Conservation (phyloP, 2,113 vertebrate species). For the Petaurus breviceps region DNA sequence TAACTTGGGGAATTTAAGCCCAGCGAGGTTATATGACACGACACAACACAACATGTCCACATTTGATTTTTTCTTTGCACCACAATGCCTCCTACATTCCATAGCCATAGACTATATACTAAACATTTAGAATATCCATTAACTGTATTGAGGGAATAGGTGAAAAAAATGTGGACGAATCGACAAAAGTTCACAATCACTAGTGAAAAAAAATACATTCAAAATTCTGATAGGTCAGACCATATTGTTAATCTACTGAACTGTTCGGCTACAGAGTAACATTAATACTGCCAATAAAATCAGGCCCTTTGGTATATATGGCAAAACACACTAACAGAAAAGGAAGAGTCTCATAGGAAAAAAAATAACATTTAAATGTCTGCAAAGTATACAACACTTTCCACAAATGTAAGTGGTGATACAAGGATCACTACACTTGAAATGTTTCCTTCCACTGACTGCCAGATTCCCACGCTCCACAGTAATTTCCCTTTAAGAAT, state of each 20-base stretch:
- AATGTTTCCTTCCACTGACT: not conserved
- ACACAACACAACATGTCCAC: not conserved
- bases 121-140: not conserved
- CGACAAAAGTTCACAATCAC: not conserved
- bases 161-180: not conserved
- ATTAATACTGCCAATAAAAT: conserved; percentile 24
- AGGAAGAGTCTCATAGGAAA: conserved; percentile 5
- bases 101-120: not conserved
- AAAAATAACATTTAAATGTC: conserved; percentile 46
- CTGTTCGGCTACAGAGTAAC: conserved; percentile 26
- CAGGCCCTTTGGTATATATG: conserved; percentile 44
- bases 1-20: not conserved
- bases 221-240: not conserved
- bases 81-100: not conserved
- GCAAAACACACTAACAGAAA: conserved; percentile 19
- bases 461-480: not conserved
- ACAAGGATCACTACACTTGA: conserved; percentile 24
- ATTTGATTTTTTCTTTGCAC: not conserved
- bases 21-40: not conserved
- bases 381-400: conserved; percentile 17
- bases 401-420: not conserved
- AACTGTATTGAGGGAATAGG: not conserved
- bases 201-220: not conserved
- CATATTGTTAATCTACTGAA: conserved; percentile 33
- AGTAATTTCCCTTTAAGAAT: not conserved